Percentiles rank a stretch among this genome's conserved stretches.
Conservation (phyloP, 1,140 invertebrate genomes). For the Leptinotarsa defecta region DNA sequence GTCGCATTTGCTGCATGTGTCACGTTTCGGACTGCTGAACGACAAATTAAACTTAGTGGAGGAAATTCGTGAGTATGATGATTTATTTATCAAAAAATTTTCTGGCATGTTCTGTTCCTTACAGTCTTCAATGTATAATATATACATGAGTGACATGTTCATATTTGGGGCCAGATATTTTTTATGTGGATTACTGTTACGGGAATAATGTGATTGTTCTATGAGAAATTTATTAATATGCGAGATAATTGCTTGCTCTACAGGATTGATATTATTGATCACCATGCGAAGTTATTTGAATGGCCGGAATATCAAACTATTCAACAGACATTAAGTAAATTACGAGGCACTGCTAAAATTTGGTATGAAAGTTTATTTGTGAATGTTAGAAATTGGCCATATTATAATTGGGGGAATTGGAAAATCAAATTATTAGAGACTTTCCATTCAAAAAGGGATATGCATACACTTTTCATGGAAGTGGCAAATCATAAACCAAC, state of each 20-base stretch:
- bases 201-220: constrained; percentile 41
- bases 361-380: too few relatives aligned
- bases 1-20: constrained; percentile 44
- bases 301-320: too few relatives aligned
- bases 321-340: too few relatives aligned
- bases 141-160: background rate
- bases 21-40: constrained; percentile 40
- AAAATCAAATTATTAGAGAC: too few relatives aligned
- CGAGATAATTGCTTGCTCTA: constrained; percentile 27
- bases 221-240: constrained; percentile 34
- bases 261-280: background rate
- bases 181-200: constrained; percentile 35
- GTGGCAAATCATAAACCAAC: too few relatives aligned
- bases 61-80: constrained; percentile 37
- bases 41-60: constrained; percentile 41
- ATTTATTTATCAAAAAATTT: constrained; percentile 26
- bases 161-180: constrained; percentile 35
- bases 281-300: too few relatives aligned
- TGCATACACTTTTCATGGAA: too few relatives aligned
- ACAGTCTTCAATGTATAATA: constrained; percentile 25
- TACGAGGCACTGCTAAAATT: too few relatives aligned
- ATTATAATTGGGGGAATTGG: too few relatives aligned
- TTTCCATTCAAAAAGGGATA: too few relatives aligned
- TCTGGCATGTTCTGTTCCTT: constrained; percentile 21
- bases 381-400: too few relatives aligned